Conservation (phyloP, 64 coral and sea anemone species). For the Pocillopora damicornis region DNA sequence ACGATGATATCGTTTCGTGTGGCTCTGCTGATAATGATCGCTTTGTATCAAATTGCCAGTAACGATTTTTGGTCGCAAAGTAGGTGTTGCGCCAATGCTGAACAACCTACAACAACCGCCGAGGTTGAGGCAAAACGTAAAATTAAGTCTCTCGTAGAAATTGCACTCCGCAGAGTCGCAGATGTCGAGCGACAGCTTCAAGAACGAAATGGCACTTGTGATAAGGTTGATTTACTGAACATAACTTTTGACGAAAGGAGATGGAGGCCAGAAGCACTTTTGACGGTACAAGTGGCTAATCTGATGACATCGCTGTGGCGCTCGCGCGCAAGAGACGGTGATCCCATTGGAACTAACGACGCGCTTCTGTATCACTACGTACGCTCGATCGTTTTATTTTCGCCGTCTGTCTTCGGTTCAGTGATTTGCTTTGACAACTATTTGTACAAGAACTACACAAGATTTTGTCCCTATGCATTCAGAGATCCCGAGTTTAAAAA, state of each 20-base stretch:
- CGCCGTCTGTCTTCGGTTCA: constrained; percentile 68
- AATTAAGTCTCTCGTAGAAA: not conserved
- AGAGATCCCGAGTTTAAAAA: constrained; percentile 40
- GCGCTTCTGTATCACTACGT: constrained; percentile 59
- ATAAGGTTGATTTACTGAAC: constrained; percentile 66
- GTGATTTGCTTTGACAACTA: constrained; percentile 87
- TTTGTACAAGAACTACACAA: constrained; percentile 70
- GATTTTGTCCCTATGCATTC: constrained; percentile 89
- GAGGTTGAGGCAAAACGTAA: not conserved
- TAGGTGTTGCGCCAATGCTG: not conserved
- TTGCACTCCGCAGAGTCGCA: constrained; percentile 23
- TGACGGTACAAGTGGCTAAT: constrained; percentile 77
- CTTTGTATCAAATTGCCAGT: not conserved
- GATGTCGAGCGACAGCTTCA: constrained; percentile 28
- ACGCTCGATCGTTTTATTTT: constrained; percentile 72
- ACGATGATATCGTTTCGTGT: not conserved
- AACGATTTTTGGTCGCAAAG: not conserved
- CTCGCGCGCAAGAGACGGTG: constrained; percentile 17
- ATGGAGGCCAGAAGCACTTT: constrained; percentile 70
- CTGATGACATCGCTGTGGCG: constrained; percentile 88
- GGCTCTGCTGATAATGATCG: not conserved
- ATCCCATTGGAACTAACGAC: constrained; percentile 56
- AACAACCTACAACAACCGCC: not conserved
- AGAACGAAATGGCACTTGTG: constrained; percentile 10
- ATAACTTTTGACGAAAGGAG: constrained; percentile 69